Conservation (phyloP, 2,797 vertebrate species). For the Bucorvus abyssinicus region DNA sequence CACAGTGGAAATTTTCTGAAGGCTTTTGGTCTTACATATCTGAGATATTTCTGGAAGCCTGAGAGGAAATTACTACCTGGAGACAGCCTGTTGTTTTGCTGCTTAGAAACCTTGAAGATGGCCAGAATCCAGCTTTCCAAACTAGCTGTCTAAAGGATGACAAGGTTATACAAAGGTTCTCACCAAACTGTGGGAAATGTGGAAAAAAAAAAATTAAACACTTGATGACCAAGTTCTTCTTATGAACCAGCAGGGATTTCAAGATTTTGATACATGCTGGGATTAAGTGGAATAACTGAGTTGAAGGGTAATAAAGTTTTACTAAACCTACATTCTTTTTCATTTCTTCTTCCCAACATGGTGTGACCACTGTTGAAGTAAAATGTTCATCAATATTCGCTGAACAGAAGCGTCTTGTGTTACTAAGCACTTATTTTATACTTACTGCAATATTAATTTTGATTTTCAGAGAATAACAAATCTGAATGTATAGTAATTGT, state of each 20-base stretch:
- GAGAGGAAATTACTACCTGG: not conserved
- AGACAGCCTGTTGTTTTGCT: not conserved
- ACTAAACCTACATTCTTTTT: not conserved
- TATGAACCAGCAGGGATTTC: not conserved
- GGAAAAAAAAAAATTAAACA: not conserved
- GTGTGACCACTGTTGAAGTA: not conserved
- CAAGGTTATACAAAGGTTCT: not conserved
- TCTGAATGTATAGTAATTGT: not conserved
- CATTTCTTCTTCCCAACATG: not conserved
- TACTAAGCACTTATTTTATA: not conserved
- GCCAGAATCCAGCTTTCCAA: not conserved
- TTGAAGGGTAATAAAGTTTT: not conserved
- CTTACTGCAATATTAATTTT: not conserved
- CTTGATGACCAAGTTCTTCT: not conserved
- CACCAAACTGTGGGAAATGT: not conserved
- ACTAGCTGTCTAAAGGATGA: not conserved
- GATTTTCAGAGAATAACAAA: not conserved
- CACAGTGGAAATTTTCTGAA: not conserved
- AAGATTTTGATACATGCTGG: not conserved
- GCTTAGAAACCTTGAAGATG: not conserved
- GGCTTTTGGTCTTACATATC: not conserved
- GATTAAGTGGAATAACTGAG: not conserved
- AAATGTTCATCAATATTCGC: rapidly evolving
- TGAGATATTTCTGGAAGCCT: not conserved
- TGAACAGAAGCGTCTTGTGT: not conserved